Conservation (phyloP, 2,797 vertebrate species). For the Sebastes hopkinsi region DNA sequence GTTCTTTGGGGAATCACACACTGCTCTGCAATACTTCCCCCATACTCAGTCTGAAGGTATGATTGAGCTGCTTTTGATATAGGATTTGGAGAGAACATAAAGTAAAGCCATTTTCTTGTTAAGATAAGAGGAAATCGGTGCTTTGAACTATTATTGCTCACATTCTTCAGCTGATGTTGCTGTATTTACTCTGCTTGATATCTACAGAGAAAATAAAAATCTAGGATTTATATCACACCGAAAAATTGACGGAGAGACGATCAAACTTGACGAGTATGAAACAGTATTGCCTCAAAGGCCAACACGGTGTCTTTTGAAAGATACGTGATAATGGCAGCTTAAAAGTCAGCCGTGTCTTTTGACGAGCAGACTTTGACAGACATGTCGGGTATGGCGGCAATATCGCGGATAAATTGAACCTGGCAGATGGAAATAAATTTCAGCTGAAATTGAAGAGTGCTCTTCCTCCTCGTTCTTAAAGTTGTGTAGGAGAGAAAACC, state of each 20-base stretch:
- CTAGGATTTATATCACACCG: not conserved
- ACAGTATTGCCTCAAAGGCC: constrained; percentile 50
- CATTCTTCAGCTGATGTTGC: constrained; percentile 6
- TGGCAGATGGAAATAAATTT: constrained; percentile 61
- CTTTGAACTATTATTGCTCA: constrained; percentile 36
- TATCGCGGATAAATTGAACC: constrained; percentile 30
- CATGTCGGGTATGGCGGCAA: constrained; percentile 10
- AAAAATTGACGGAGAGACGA: constrained; percentile 30
- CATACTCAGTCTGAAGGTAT: constrained; percentile 9
- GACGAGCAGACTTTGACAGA: constrained; percentile 57
- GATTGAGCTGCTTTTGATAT: constrained; percentile 41
- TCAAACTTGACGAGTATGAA: constrained; percentile 36
- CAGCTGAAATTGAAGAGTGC: constrained; percentile 42
- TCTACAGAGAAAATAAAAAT: constrained; percentile 27
- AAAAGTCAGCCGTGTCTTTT: constrained; percentile 36
- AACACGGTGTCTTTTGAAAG: constrained; percentile 42
- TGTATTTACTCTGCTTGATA: constrained; percentile 20
- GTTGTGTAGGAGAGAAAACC: constrained; percentile 39
- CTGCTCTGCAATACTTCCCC: constrained; percentile 18
- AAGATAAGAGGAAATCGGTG: constrained; percentile 11
- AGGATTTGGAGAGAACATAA: constrained; percentile 38
- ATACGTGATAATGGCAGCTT: constrained; percentile 50
- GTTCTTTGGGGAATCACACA: constrained; percentile 49
- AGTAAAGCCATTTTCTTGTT: constrained; percentile 26
- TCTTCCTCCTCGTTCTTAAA: constrained; percentile 57